Evolutionary conservation across 2,888 invertebrate genomes (phyloP).

Genomic region (Sussaba pulchella): DNA sequence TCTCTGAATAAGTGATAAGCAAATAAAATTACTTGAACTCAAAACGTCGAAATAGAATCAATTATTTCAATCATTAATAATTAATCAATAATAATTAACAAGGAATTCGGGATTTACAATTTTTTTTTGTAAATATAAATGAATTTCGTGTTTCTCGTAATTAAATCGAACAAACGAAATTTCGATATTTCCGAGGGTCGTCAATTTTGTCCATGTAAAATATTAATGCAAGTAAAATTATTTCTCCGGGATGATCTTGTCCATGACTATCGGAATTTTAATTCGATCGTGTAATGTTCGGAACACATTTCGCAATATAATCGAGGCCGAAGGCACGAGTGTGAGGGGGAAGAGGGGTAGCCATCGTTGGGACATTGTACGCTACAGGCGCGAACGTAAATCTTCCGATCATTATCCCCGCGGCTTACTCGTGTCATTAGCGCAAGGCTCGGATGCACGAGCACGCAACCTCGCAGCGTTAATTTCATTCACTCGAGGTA

Average conservation of each 20-base stretch:
- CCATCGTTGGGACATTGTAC: neutral
- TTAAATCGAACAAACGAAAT: too few relatives aligned
- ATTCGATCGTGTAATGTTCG: neutral
- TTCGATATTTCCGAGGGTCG: too few relatives aligned
- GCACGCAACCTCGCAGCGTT: slow-evolving; percentile 36
- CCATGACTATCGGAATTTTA: neutral
- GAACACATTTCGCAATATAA: neutral
- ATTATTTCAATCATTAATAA: too few relatives aligned
- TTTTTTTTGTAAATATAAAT: too few relatives aligned
- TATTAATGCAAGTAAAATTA: too few relatives aligned
- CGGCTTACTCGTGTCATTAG: slow-evolving; percentile 56
- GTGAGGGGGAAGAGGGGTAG: neutral
- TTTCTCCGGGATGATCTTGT: neutral
- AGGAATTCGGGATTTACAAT: too few relatives aligned
- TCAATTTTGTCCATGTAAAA: too few relatives aligned
- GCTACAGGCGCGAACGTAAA: slow-evolving; percentile 23
- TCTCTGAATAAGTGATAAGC: too few relatives aligned
- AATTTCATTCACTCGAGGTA: slow-evolving; percentile 55
- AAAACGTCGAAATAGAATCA: too few relatives aligned
- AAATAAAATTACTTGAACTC: too few relatives aligned
- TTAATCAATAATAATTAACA: too few relatives aligned
- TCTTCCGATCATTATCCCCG: slow-evolving; percentile 52
- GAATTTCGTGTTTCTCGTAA: too few relatives aligned
- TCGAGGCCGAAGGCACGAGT: neutral
- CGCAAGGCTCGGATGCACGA: slow-evolving; percentile 19